A percentile compares a stretch with the other conserved stretches of the same genome.
Evolutionary conservation across 2,888 invertebrate species (phyloP).

Genomic region (Autographa gamma): DNA sequence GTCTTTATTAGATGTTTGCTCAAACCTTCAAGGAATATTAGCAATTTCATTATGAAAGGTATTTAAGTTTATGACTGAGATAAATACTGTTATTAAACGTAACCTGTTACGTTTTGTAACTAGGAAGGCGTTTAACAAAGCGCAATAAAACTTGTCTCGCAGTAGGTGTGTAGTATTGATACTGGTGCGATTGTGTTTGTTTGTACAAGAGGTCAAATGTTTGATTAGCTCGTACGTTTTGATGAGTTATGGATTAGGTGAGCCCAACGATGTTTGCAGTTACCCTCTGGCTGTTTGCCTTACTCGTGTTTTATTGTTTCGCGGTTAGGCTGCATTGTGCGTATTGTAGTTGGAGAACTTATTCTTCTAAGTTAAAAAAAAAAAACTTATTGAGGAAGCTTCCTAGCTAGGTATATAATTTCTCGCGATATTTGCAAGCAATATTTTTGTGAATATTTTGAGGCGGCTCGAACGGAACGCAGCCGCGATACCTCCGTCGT

Average conservation of each 20-base stretch:
- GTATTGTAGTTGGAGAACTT: neutral
- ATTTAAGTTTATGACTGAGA: constrained; percentile 49
- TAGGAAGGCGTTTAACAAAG: constrained; percentile 15
- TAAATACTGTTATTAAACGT: constrained; percentile 46
- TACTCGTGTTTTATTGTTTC: constrained; percentile 17
- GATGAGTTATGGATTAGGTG: constrained; percentile 86
- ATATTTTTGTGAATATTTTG: constrained; percentile 58
- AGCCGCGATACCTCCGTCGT: constrained; percentile 69
- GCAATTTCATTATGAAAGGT: constrained; percentile 50
- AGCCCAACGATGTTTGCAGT: constrained; percentile 77
- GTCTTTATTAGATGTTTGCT: constrained; percentile 52
- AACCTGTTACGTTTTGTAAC: constrained; percentile 19
- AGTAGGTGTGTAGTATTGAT: constrained; percentile 21
- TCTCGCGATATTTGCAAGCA: constrained; percentile 40
- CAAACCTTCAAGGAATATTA: constrained; percentile 53
- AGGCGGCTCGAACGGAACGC: constrained; percentile 54
- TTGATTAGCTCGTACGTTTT: constrained; percentile 82
- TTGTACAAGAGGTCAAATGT: constrained; percentile 73
- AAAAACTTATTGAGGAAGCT: neutral
- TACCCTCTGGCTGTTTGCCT: constrained; percentile 74
- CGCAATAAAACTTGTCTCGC: constrained; percentile 11
- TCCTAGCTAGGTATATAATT: constrained; percentile 17
- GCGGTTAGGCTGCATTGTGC: constrained; percentile 3
- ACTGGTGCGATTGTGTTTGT: constrained; percentile 62
- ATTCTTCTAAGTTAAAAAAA: neutral